Base-by-base conservation (phyloP, 2,888 invertebrate species). In the Eupithecia inturbata region DNA sequence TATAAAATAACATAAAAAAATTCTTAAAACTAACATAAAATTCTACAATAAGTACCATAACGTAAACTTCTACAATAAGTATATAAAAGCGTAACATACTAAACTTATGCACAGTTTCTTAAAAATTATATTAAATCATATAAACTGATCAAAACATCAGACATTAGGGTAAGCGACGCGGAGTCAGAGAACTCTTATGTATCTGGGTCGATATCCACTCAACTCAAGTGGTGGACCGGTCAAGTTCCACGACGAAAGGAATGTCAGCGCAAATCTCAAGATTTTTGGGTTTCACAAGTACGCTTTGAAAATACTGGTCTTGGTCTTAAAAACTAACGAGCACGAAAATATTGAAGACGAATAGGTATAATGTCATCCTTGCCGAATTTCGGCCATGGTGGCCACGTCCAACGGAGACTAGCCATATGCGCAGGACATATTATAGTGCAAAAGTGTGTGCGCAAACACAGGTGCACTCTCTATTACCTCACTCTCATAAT, bases 141-240 rank as follows among this genome's bases (percentile, higher is more conserved):
- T 22, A 22, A 53, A 62, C 19, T 31, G 28, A 31, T 31, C 31
- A 31, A 31, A 62, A 62, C 31, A 62, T 16, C 33, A 60, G 60
- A 66, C 60, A 75, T 73, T 75, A 75, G 70, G 68, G 71, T 68
- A 71, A 73, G 75, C 66, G 66, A 45, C 72, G 36, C 26, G 28
- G 12, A 68, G 53, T 57, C 26, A 33, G 63, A 68, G 68, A 66
- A 68, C 72, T 67, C 72, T 75, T 70, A 60, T 71, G 64, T 70
- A 75, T 68, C 68, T 75, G 71, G 75, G 75, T 75, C 75, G 72
- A 75, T 73, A 71, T 60, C 75, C 72, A 72, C 75, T 75, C 6
- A 10, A 33, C 14, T 68, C 10, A 14, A 75, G 75, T 41, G 68
- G 33, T 41, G n/a, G 60, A 36, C 71, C 70, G 70, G 49, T 73